Percentiles rank a stretch among this genome's conserved stretches.
phyloP scores from a whole-genome alignment of 1,140 invertebrate species.

The Tetramorium parvispinum region DNA sequence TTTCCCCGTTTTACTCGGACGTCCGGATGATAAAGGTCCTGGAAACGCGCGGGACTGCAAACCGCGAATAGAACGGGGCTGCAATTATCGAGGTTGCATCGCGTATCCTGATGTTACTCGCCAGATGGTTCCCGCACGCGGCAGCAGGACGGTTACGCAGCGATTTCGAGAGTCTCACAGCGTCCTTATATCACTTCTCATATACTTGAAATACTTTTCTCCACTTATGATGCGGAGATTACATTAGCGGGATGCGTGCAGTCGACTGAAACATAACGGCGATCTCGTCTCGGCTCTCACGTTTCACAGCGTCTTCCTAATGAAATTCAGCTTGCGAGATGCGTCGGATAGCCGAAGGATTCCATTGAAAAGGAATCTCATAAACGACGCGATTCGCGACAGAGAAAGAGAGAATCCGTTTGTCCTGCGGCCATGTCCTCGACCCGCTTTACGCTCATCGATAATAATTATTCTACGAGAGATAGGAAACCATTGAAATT shows the following conservation, averaged over 20 bases:
- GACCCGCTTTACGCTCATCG: constrained; percentile 75
- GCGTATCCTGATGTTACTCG: constrained; percentile 51
- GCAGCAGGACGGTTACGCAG: constrained; percentile 43
- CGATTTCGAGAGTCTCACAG: constrained; percentile 37
- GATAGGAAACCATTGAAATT: not conserved
- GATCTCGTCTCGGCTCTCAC: constrained; percentile 36
- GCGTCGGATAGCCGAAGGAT: constrained; percentile 49
- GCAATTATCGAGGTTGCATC: constrained; percentile 53
- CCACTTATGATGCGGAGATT: constrained; percentile 36
- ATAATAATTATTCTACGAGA: constrained; percentile 63
- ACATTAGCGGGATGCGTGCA: constrained; percentile 43
- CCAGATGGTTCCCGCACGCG: constrained; percentile 56
- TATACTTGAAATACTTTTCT: constrained; percentile 61
- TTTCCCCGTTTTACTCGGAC: constrained; percentile 24
- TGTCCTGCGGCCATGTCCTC: constrained; percentile 74
- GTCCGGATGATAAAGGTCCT: constrained; percentile 24
- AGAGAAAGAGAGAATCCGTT: constrained; percentile 34
- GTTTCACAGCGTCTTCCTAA: constrained; percentile 38
- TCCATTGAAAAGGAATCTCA: constrained; percentile 61
- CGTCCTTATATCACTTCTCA: constrained; percentile 49
- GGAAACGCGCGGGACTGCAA: not conserved
- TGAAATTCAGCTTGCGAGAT: constrained; percentile 51
- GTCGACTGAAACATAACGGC: constrained; percentile 44
- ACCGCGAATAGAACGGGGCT: constrained; percentile 15
- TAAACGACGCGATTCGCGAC: not conserved